Percentiles rank a stretch among this genome's conserved stretches.
Conservation (phyloP, 1,140 invertebrate species). For the Akabosia matsudoensis region DNA sequence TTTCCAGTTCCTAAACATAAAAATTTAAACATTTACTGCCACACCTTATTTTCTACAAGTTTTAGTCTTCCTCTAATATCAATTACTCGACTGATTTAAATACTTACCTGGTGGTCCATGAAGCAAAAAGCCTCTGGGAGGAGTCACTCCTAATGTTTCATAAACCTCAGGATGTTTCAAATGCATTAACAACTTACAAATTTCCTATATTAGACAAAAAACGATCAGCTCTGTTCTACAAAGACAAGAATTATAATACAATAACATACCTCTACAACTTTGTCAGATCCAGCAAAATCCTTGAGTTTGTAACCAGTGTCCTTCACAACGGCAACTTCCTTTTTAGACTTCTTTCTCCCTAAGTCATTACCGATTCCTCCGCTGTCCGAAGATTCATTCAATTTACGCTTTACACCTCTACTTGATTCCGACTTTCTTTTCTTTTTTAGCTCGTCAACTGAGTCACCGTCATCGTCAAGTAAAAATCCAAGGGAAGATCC, state of each 20-base stretch:
- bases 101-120: conserved; percentile 79
- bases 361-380: conserved; percentile 7
- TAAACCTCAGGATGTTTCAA: conserved; percentile 81
- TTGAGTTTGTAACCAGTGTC: conserved; percentile 62
- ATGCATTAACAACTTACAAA: conserved; percentile 75
- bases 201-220: conserved; percentile 57
- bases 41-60: no score
- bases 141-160: conserved; percentile 70
- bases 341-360: conserved; percentile 45
- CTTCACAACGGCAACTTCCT: conserved; percentile 48
- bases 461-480: no score
- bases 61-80: neutral
- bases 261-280: conserved; percentile 58
- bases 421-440: conserved; percentile 48
- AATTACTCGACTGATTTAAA: neutral
- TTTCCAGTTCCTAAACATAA: conserved; percentile 56
- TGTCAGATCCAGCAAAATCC: conserved; percentile 71
- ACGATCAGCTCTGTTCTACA: neutral
- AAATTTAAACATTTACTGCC: neutral
- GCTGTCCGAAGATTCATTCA: neutral
- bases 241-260: neutral
- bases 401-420: neutral
- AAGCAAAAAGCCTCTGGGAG: conserved; percentile 77
- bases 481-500: no score
- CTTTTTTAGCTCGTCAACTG: no score